phyloP scores from a whole-genome alignment of 1,140 invertebrate species.

The Aphelinus certus region DNA sequence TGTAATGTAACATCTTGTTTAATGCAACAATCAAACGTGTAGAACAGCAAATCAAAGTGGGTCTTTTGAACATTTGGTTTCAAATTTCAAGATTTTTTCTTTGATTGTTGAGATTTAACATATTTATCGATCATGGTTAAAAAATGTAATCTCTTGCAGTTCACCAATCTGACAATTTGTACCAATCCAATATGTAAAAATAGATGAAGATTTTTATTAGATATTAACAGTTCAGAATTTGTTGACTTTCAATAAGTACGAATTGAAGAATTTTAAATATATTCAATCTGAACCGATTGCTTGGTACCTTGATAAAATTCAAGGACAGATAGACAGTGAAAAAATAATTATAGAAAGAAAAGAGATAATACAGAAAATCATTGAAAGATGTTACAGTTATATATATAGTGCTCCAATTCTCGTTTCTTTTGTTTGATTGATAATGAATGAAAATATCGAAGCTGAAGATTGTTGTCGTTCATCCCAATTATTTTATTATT shows the following conservation, averaged over 20 bases:
- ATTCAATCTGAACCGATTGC: constrained; percentile 90
- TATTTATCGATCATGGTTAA: background rate
- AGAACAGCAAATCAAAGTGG: constrained; percentile 97
- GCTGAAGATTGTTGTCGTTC: constrained; percentile 93
- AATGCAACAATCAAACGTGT: constrained; percentile 96
- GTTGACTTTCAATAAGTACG: constrained; percentile 99
- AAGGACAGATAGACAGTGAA: constrained; percentile 89
- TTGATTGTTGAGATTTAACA: background rate
- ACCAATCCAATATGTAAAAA: constrained; percentile 96
- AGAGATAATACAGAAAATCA: constrained; percentile 92
- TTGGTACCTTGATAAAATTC: constrained; percentile 94
- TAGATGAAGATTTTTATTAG: constrained; percentile 87
- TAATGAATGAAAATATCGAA: constrained; percentile 68
- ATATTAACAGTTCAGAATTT: constrained; percentile 94
- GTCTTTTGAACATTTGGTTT: constrained; percentile 7
- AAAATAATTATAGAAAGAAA: constrained; percentile 91
- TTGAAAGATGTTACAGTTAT: constrained; percentile 72
- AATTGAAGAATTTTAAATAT: constrained; percentile 98
- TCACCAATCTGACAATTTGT: constrained; percentile 94
- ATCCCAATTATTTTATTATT: constrained; percentile 90
- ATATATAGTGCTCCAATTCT: constrained; percentile 84
- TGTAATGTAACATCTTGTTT: constrained; percentile 85
- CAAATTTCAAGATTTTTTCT: background rate
- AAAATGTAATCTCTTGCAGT: constrained; percentile 65
- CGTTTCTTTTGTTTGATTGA: constrained; percentile 75